Conservation (phyloP, 2,888 invertebrate species). For the Eupithecia tripunctaria region DNA sequence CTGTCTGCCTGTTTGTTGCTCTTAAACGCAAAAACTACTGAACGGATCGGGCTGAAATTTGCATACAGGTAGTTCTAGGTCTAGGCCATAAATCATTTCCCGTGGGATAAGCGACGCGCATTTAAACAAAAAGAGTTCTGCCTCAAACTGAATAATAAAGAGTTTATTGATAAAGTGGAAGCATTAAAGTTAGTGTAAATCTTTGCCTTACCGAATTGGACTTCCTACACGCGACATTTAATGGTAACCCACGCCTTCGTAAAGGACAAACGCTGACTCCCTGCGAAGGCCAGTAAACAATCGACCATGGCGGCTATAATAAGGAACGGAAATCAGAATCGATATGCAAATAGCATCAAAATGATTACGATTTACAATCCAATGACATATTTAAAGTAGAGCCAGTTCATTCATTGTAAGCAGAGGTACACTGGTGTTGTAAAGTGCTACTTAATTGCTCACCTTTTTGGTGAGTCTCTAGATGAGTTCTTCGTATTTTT, state of each 20-base stretch:
- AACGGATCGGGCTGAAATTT: too few relatives aligned
- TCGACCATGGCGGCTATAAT: constrained; percentile 56
- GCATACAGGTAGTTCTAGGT: too few relatives aligned
- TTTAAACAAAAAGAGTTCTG: not conserved
- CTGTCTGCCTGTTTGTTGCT: too few relatives aligned
- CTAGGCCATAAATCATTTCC: too few relatives aligned
- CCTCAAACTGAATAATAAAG: not conserved
- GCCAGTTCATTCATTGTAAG: constrained; percentile 77
- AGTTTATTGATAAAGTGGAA: constrained; percentile 2
- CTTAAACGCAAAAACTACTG: too few relatives aligned
- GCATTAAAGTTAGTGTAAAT: constrained; percentile 39
- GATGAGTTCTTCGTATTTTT: not conserved
- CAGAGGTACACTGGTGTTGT: constrained; percentile 58
- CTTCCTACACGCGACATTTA: constrained; percentile 52
- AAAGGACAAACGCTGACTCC: constrained; percentile 55
- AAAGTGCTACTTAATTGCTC: constrained; percentile 46
- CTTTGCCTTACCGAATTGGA: constrained; percentile 59
- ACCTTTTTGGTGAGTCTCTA: not conserved
- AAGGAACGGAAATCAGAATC: constrained; percentile 77
- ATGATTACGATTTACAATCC: constrained; percentile 61
- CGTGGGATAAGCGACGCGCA: too few relatives aligned
- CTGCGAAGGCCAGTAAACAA: constrained; percentile 74
- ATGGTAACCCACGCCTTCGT: constrained; percentile 63
- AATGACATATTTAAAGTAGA: constrained; percentile 55
- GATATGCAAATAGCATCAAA: constrained; percentile 75